These are phyloP conservation scores for Rhamphomyia laevipes DNA, from an alignment of 2,888 invertebrate species.

Conservation along the genomic window DNA sequence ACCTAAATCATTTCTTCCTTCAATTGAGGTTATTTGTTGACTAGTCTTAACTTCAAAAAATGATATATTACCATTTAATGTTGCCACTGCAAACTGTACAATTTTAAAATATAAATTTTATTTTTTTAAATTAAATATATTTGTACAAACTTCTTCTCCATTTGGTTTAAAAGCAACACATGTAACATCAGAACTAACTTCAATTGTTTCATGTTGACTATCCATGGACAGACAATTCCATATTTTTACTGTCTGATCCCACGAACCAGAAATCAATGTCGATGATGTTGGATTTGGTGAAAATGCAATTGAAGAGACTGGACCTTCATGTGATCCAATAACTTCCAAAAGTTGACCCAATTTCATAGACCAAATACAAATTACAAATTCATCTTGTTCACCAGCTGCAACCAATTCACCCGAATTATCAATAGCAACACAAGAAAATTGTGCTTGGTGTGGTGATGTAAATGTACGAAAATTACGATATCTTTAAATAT, in stretches of 20 bases:
- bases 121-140: neutral
- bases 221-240: conserved; percentile 86
- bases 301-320: conserved; percentile 74
- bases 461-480: conserved; percentile 94
- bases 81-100: conserved; percentile 71
- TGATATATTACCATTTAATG: conserved; percentile 74
- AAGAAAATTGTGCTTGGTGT: conserved; percentile 81
- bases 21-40: conserved; percentile 64
- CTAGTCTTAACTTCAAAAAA: conserved; percentile 64
- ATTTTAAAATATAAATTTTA: neutral
- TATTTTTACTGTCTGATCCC: conserved; percentile 85
- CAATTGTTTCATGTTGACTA: conserved; percentile 68
- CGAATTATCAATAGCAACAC: conserved; percentile 76
- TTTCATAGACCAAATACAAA: conserved; percentile 93
- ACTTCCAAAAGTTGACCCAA: conserved; percentile 84
- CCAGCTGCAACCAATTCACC: conserved; percentile 93
- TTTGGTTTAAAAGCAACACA: conserved; percentile 80
- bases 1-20: conserved; percentile 82
- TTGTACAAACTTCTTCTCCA: conserved; percentile 58
- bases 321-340: conserved; percentile 86
- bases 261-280: conserved; percentile 74
- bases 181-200: conserved; percentile 66
- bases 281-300: conserved; percentile 60
- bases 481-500: conserved; percentile 77
- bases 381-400: conserved; percentile 87